These are phyloP conservation scores for Pocota personata DNA, from an alignment of 2,888 invertebrate species.

Conservation along the genomic window DNA sequence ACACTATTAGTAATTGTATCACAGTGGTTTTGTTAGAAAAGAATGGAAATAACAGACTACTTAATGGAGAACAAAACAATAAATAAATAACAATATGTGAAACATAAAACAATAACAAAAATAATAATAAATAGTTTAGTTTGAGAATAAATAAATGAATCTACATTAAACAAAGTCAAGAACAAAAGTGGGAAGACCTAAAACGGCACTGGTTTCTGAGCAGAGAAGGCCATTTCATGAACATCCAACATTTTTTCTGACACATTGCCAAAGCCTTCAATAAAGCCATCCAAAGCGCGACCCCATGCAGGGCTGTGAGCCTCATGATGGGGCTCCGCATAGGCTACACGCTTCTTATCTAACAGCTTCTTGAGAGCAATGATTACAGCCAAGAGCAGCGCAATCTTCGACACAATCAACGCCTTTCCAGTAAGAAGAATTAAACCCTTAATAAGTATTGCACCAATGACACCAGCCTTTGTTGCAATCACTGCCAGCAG, in stretches of 20 bases:
- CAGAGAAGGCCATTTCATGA: slow-evolving; percentile 86
- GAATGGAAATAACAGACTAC: background rate
- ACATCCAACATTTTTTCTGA: slow-evolving; percentile 83
- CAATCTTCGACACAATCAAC: slow-evolving; percentile 92
- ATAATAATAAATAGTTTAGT: slow-evolving; percentile 23
- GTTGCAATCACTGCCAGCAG: slow-evolving; percentile 90
- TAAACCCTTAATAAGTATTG: slow-evolving; percentile 91
- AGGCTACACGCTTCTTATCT: slow-evolving; percentile 88
- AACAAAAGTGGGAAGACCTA: background rate
- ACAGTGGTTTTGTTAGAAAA: slow-evolving; percentile 53
- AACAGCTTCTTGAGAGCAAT: slow-evolving; percentile 93
- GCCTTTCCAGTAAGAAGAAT: slow-evolving; percentile 93
- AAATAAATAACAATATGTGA: background rate
- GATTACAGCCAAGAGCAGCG: slow-evolving; percentile 90
- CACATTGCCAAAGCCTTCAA: slow-evolving; percentile 83
- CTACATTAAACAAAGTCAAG: slow-evolving; percentile 13
- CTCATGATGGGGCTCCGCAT: slow-evolving; percentile 87
- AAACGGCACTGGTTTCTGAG: slow-evolving; percentile 83
- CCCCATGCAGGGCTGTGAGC: slow-evolving; percentile 87
- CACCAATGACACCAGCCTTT: slow-evolving; percentile 92
- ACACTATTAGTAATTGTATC: slow-evolving; percentile 55
- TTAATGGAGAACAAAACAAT: background rate
- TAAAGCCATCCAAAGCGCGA: slow-evolving; percentile 82
- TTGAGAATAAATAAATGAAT: background rate
- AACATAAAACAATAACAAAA: slow-evolving; percentile 4